Base-by-base conservation (phyloP, 2,888 invertebrate genomes). In the Pandemis corylana region DNA sequence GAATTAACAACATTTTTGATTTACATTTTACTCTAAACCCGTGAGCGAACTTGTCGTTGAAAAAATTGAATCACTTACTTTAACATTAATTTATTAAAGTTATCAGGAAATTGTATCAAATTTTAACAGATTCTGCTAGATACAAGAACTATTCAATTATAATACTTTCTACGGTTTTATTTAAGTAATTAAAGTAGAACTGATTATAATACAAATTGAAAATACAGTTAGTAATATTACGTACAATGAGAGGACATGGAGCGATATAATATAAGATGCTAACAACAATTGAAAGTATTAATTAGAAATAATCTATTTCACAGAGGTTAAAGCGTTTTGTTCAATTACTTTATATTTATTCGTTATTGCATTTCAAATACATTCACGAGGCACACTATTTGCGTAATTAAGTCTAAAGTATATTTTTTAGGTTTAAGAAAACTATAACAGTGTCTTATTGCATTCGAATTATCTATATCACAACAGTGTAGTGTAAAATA, bases 41-140 rank as follows among this genome's bases (percentile, higher is more conserved):
- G 90, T 90, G 83, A 87, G 81, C 84, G 89, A 90, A 90, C 89
- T 89, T 88, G 88, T 86, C 76, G 66, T 72, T 76, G 66, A 71
- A 65, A 36, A 71, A 71, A 20, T 66, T 67, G 15, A 28, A 51
- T 67, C 49, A 74, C 75, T 63, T 75, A 75, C 42, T 67, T 46
- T 53, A 74, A 75, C 62, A 75, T 70, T 70, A 28, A 74, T 69
- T 61, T 10, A 67, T 41, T 66, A 51, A 2, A 66, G 42, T 67
- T 53, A 73, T 41, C 62, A 67, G 63, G 36, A 75, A 75, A 71
- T 56, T 56, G 66, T 71, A 75, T 62, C 66, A 75, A 75, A 62
- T 67, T 67, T 42, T 36, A 67, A 51, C 70, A 10, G 20, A 71
- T 62, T 53, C 15, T 15, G 62, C 51, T 67, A 70, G 61, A 70